Conservation (phyloP, 2,888 invertebrate species). For the Polyommatus iphigenia region DNA sequence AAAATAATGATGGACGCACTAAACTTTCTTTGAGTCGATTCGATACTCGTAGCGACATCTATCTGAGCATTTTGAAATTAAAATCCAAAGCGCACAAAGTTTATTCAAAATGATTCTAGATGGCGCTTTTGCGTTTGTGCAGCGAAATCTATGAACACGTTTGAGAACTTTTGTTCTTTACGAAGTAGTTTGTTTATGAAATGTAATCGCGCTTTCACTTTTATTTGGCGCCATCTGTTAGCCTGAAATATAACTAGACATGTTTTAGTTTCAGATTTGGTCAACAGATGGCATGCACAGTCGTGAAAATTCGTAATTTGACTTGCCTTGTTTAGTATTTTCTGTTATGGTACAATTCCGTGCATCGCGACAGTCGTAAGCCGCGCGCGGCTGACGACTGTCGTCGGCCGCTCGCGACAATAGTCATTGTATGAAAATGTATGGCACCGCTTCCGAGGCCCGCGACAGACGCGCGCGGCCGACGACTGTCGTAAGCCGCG, state of each 20-base stretch:
- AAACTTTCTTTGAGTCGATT: conserved; percentile 57
- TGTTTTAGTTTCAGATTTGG: neutral
- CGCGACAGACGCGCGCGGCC: too few species aligned
- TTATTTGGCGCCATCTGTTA: neutral
- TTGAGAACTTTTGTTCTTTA: neutral
- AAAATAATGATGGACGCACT: conserved; percentile 67
- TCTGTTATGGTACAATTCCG: too few species aligned
- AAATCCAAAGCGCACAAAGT: neutral
- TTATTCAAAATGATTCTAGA: neutral
- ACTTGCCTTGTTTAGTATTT: too few species aligned
- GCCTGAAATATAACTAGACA: neutral
- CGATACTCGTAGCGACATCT: conserved; percentile 56
- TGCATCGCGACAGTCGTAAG: too few species aligned
- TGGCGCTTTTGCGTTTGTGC: neutral
- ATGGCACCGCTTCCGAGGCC: too few species aligned
- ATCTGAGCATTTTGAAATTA: conserved; percentile 2
- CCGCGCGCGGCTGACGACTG: too few species aligned
- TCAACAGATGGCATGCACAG: neutral
- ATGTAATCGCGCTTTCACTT: neutral
- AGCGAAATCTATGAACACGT: neutral
- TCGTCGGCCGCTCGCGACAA: too few species aligned
- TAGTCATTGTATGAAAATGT: too few species aligned
- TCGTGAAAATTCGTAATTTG: too few species aligned
- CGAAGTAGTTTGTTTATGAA: neutral
- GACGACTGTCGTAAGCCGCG: too few species aligned